phyloP scores from a whole-genome alignment of 2,113 vertebrate species.

The Cricetomys ansorgei region DNA sequence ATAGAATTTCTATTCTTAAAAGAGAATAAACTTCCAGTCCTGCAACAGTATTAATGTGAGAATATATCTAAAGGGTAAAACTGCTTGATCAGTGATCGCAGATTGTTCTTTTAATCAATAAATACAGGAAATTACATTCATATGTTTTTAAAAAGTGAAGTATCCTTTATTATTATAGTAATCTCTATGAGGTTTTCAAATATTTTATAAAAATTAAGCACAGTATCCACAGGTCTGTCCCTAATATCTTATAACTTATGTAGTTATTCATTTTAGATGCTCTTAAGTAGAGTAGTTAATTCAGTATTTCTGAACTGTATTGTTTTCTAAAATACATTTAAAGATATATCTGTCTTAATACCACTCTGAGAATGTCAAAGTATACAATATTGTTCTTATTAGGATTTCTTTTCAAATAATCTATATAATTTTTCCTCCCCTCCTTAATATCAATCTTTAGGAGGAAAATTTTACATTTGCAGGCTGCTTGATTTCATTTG shows the following conservation, averaged over 20 bases:
- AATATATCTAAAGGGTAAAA: neutral
- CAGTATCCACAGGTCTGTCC: too few relatives aligned
- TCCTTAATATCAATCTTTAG: neutral
- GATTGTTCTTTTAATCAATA: neutral
- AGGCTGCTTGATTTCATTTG: neutral
- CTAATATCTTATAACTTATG: neutral
- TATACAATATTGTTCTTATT: neutral
- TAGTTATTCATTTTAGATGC: neutral
- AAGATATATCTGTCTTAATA: neutral
- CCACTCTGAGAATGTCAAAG: neutral
- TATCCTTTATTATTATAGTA: neutral
- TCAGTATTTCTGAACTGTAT: conserved; percentile 33
- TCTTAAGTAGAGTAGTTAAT: neutral
- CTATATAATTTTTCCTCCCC: neutral
- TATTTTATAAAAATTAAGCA: neutral
- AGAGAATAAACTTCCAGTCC: neutral
- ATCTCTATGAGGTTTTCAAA: neutral
- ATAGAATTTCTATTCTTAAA: neutral
- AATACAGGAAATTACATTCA: neutral
- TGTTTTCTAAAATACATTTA: conserved; percentile 4
- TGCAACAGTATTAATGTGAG: neutral
- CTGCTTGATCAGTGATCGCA: neutral
- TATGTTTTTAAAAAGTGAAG: neutral
- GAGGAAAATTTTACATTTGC: neutral
- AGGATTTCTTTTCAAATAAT: neutral